These are phyloP conservation scores for Tachyglossus aculeatus DNA, from an alignment of 2,797 vertebrate genomes.

Conservation along the genomic window DNA sequence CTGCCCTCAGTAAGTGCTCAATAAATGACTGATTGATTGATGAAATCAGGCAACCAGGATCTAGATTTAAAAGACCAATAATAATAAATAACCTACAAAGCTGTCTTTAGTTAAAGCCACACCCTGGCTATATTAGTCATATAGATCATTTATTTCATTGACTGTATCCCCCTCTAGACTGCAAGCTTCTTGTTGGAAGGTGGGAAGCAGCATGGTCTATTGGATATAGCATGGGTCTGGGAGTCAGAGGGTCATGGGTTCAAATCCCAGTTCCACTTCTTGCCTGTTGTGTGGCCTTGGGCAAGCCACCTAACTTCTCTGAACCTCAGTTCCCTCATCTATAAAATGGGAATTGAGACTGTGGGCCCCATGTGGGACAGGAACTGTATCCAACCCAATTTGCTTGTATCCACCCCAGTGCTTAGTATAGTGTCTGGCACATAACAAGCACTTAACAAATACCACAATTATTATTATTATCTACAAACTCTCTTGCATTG, in stretches of 20 bases:
- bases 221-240: not conserved
- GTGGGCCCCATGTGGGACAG: too few relatives aligned
- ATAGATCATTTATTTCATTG: too few relatives aligned
- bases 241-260: not conserved
- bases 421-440: too few relatives aligned
- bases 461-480: too few relatives aligned
- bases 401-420: too few relatives aligned
- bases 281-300: not conserved
- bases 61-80: not conserved
- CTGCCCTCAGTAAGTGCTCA: not conserved
- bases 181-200: too few relatives aligned
- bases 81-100: not conserved
- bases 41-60: not conserved
- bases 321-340: not conserved
- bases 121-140: too few relatives aligned
- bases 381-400: too few relatives aligned
- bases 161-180: too few relatives aligned
- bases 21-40: not conserved
- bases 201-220: not conserved
- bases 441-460: too few relatives aligned
- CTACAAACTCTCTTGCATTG: too few relatives aligned
- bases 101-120: not conserved
- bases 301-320: not conserved
- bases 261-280: not conserved
- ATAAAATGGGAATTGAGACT: not conserved